These are phyloP conservation scores for Bubo scandiacus DNA, from an alignment of 2,113 vertebrate genomes.

Conservation along the genomic window DNA sequence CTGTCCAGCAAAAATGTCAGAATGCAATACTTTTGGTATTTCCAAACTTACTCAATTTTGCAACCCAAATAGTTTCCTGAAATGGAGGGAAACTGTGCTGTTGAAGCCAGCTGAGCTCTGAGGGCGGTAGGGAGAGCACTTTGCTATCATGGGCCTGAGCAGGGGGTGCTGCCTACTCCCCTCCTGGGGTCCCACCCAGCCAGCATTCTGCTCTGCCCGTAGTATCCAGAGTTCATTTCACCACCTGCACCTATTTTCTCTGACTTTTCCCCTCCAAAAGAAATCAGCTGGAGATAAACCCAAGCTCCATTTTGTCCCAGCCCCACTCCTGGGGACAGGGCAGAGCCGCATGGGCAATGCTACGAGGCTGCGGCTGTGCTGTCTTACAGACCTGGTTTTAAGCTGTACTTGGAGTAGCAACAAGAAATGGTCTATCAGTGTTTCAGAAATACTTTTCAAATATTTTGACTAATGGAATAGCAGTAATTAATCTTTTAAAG, in stretches of 20 bases:
- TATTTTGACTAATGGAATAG: background rate
- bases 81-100: background rate
- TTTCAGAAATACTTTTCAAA: background rate
- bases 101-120: background rate
- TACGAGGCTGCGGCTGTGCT: accelerated
- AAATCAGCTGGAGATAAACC: accelerated
- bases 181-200: no score
- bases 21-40: background rate
- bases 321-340: accelerated
- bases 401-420: background rate
- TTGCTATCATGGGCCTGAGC: background rate
- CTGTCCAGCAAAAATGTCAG: background rate
- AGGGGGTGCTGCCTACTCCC: background rate
- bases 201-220: accelerated
- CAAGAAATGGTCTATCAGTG: background rate
- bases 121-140: accelerated
- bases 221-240: accelerated
- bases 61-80: no score
- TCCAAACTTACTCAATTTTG: background rate
- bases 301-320: background rate
- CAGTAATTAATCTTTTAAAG: background rate
- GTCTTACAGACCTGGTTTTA: accelerated
- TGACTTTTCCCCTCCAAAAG: accelerated
- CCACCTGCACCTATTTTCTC: background rate
- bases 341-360: accelerated